Evolutionary conservation across 2,888 invertebrate genomes (phyloP).

Genomic region (Diarsia brunnea): DNA sequence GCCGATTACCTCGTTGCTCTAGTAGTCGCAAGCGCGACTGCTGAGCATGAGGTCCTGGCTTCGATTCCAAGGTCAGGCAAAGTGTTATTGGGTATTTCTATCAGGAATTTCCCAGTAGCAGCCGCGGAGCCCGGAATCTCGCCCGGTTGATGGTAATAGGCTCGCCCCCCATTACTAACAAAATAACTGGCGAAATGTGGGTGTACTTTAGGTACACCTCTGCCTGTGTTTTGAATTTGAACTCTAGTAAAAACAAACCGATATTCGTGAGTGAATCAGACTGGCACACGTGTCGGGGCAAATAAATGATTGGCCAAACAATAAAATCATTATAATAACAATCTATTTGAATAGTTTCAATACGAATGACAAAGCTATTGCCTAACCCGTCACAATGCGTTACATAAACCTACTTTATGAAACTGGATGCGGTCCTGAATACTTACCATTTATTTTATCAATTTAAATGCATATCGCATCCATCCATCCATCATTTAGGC

Average conservation of each 20-base stretch:
- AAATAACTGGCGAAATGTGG: too few relatives aligned
- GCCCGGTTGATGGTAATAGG: too few relatives aligned
- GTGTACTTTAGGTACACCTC: too few relatives aligned
- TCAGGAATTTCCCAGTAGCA: too few relatives aligned
- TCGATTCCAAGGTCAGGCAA: too few relatives aligned
- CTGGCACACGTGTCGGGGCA: not conserved
- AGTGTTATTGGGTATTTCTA: too few relatives aligned
- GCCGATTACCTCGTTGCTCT: too few relatives aligned
- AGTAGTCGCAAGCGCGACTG: too few relatives aligned
- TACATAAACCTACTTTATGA: conserved; percentile 73
- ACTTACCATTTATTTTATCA: conserved; percentile 41
- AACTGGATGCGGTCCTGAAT: conserved; percentile 62
- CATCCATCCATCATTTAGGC: conserved; percentile 7
- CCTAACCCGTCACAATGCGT: conserved; percentile 65
- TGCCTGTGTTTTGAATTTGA: too few relatives aligned
- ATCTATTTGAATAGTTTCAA: conserved; percentile 21
- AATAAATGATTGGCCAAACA: conserved; percentile 1
- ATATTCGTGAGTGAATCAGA: not conserved
- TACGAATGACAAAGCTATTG: conserved; percentile 48
- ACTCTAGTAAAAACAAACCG: not conserved
- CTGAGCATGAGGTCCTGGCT: too few relatives aligned
- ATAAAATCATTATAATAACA: conserved; percentile 17
- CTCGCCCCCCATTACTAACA: too few relatives aligned
- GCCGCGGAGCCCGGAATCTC: too few relatives aligned
- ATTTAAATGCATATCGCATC: conserved; percentile 53